Evolutionary conservation across 2,888 invertebrate genomes (phyloP).

Genomic region (Automeris io): DNA sequence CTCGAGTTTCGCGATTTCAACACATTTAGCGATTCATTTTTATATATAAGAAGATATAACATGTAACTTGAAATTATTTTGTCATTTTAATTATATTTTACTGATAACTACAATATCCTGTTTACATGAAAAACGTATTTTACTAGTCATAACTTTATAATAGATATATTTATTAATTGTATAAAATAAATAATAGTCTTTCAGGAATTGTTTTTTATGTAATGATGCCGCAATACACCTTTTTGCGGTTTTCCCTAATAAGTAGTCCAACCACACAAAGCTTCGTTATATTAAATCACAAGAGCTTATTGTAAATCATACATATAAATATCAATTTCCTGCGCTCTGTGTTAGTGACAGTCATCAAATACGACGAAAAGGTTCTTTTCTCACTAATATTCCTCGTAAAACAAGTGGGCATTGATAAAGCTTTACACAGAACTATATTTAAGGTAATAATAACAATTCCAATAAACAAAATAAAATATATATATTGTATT

Average conservation of each 20-base stretch:
- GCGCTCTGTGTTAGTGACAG: not conserved
- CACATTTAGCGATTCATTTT: too few species aligned
- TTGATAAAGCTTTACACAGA: constrained; percentile 6
- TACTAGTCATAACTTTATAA: too few species aligned
- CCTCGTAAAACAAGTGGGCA: constrained; percentile 8
- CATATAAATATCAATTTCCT: not conserved
- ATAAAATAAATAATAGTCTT: too few species aligned
- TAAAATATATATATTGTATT: not conserved
- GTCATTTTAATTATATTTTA: too few species aligned
- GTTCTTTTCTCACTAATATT: constrained; percentile 18
- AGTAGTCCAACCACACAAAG: not conserved
- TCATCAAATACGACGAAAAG: constrained; percentile 16
- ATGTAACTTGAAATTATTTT: too few species aligned
- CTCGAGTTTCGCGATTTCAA: too few species aligned
- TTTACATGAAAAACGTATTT: too few species aligned
- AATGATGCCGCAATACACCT: not conserved
- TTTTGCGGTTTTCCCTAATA: constrained; percentile 1
- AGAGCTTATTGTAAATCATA: not conserved
- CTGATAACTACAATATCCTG: too few species aligned
- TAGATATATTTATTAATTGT: too few species aligned
- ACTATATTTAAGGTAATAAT: constrained; percentile 5
- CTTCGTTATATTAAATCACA: not conserved
- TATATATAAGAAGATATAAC: too few species aligned
- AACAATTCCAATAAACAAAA: constrained; percentile 3
- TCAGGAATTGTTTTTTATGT: not conserved